Evolutionary conservation across 2,797 vertebrate species (phyloP).

Genomic region (Pagetopsis macropterus): DNA sequence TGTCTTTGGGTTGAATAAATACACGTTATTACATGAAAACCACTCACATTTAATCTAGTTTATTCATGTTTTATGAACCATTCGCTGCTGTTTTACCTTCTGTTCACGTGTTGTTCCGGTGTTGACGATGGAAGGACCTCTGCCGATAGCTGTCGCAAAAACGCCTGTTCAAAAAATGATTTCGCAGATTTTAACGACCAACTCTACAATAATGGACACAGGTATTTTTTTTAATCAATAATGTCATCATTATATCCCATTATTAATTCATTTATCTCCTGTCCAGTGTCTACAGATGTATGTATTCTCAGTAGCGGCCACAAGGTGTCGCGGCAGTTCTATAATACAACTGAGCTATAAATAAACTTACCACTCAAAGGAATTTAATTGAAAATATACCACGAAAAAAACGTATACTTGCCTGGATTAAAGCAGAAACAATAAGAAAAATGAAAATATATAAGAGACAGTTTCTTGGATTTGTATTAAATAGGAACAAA

Average conservation of each 20-base stretch:
- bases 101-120: constrained; percentile 12
- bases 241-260: background rate
- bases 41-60: fast-evolving
- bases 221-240: background rate
- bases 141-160: background rate
- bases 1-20: background rate
- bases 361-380: background rate
- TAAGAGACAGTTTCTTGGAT: no score
- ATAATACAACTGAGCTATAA: background rate
- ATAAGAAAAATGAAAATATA: background rate
- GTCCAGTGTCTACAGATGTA: background rate
- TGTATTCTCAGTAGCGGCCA: background rate
- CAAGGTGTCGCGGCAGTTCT: constrained; percentile 5
- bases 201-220: background rate
- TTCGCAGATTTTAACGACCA: fast-evolving
- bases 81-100: constrained; percentile 1
- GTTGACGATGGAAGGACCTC: constrained; percentile 38
- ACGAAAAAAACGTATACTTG: background rate
- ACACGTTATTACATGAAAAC: fast-evolving
- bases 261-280: no score
- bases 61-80: background rate
- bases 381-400: background rate
- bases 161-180: constrained; percentile 51
- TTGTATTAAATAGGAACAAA: no score
- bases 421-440: background rate